phyloP scores from a whole-genome alignment of 2,113 vertebrate genomes.

The Amia ocellicauda region DNA sequence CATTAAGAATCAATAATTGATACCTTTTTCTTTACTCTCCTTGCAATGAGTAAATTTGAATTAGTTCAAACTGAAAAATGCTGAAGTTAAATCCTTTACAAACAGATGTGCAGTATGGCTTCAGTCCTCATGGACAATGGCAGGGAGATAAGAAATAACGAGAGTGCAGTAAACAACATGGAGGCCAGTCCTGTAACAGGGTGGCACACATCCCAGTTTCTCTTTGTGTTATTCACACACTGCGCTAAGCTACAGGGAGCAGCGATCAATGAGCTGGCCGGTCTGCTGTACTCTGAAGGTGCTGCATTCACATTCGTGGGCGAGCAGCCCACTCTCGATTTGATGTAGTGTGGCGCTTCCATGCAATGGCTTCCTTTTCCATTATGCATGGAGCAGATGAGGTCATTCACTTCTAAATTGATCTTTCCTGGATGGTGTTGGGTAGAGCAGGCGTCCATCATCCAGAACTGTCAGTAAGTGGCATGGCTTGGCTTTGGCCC shows the following conservation, averaged over 20 bases:
- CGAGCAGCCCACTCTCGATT: conserved; percentile 34
- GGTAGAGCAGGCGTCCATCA: conserved; percentile 43
- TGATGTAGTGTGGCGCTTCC: conserved; percentile 34
- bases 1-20: too few relatives aligned
- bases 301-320: conserved; percentile 40
- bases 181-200: too few relatives aligned
- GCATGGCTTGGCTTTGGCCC: conserved; percentile 27
- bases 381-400: conserved; percentile 37
- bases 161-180: too few relatives aligned
- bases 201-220: too few relatives aligned
- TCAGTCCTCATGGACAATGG: too few relatives aligned
- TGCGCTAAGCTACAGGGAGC: conserved; percentile 12
- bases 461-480: conserved; percentile 30
- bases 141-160: too few relatives aligned
- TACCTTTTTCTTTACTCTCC: too few relatives aligned
- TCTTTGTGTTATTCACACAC: not conserved
- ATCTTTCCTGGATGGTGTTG: conserved; percentile 39
- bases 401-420: conserved; percentile 21
- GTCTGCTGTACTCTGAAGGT: conserved; percentile 22
- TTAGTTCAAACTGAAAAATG: too few relatives aligned
- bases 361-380: conserved; percentile 37
- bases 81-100: too few relatives aligned
- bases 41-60: too few relatives aligned
- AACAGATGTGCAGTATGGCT: too few relatives aligned
- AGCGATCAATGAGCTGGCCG: conserved; percentile 40